Percentiles rank a stretch among this genome's conserved stretches.
Evolutionary conservation across 2,888 invertebrate species (phyloP).

Genomic region (Stenichneumon culpator): DNA sequence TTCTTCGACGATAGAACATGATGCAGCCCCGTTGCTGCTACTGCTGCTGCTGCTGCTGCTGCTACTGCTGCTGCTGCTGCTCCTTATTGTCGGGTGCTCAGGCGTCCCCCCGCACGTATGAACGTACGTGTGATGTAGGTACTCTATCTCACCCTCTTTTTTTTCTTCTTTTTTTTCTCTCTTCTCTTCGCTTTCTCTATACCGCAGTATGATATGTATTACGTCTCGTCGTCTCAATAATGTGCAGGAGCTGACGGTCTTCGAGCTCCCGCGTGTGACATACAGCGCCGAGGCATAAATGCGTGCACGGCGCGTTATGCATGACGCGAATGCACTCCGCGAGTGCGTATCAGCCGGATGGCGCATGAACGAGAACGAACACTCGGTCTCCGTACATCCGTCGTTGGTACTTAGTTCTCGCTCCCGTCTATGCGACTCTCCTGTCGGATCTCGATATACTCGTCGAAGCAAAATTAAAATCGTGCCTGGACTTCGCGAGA

Average conservation of each 20-base stretch:
- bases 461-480: slow-evolving; percentile 46
- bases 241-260: slow-evolving; percentile 41
- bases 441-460: slow-evolving; percentile 3
- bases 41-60: slow-evolving; percentile 55
- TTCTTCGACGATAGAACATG: slow-evolving; percentile 49
- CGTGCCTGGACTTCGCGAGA: slow-evolving; percentile 16
- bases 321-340: slow-evolving; percentile 11
- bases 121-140: slow-evolving; percentile 62
- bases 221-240: slow-evolving; percentile 59
- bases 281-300: background rate
- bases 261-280: slow-evolving; percentile 44
- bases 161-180: slow-evolving; percentile 19
- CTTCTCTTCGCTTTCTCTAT: slow-evolving; percentile 37
- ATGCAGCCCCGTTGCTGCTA: slow-evolving; percentile 47
- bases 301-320: background rate
- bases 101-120: slow-evolving; percentile 52
- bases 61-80: slow-evolving; percentile 43
- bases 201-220: slow-evolving; percentile 61
- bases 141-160: slow-evolving; percentile 43
- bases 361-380: slow-evolving; percentile 19
- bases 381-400: slow-evolving; percentile 16
- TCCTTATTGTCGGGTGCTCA: slow-evolving; percentile 63
- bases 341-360: slow-evolving; percentile 40
- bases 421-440: background rate
- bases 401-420: slow-evolving; percentile 1